phyloP scores from a whole-genome alignment of 2,888 invertebrate genomes.

The Drosophila vallismaia region DNA sequence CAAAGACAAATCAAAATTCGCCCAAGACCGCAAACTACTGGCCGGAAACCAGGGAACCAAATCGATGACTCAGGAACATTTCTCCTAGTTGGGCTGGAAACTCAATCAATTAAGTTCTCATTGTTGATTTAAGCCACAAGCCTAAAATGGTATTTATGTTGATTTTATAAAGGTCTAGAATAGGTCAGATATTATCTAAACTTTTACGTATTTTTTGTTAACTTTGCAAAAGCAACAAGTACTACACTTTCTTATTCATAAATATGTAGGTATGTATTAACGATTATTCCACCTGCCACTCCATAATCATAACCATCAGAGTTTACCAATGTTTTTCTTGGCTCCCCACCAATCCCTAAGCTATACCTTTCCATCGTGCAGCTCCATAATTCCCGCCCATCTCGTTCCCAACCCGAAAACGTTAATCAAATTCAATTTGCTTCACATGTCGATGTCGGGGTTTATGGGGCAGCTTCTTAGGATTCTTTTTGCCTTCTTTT shows the following conservation, averaged over 20 bases:
- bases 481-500: background rate
- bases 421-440: constrained; percentile 73
- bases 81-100: constrained; percentile 15
- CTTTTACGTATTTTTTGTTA: background rate
- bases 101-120: constrained; percentile 32
- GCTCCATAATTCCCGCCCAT: constrained; percentile 6
- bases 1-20: constrained; percentile 36
- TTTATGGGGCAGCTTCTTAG: constrained; percentile 43
- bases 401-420: constrained; percentile 13
- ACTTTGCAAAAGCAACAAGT: constrained; percentile 16
- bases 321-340: background rate
- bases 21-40: constrained; percentile 24
- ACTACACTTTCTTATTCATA: constrained; percentile 18
- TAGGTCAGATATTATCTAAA: background rate
- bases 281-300: constrained; percentile 38
- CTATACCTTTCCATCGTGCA: background rate
- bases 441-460: constrained; percentile 49
- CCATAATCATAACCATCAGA: constrained; percentile 41
- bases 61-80: constrained; percentile 27
- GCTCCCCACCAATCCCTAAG: background rate
- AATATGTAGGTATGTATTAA: constrained; percentile 5
- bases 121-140: constrained; percentile 5
- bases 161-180: background rate
- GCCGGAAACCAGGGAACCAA: constrained; percentile 3
- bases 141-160: constrained; percentile 5